Percentiles rank a stretch among this genome's conserved stretches.
Conservation (phyloP, 1,140 invertebrate genomes). For the Sarcophaga bullata region DNA sequence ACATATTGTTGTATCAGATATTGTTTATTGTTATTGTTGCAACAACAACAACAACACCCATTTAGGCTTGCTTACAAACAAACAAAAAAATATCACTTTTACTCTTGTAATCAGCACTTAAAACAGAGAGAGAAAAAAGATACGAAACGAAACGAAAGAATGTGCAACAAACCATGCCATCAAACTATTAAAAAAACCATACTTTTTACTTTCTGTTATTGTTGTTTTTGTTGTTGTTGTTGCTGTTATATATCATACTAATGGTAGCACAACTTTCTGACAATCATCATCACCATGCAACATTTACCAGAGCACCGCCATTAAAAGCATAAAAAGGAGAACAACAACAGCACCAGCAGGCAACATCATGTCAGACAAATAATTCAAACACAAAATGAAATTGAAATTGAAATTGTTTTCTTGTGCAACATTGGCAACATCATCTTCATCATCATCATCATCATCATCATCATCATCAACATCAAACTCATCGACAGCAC, state of each 20-base stretch:
- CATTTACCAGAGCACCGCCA: neutral
- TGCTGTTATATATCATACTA: neutral
- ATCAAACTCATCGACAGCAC: neutral
- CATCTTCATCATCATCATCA: no score
- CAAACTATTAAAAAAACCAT: neutral
- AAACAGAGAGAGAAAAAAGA: no score
- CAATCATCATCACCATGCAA: neutral
- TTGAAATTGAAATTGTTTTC: conserved; percentile 26
- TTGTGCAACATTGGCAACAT: conserved; percentile 18
- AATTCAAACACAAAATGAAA: conserved; percentile 11
- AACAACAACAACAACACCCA: no score
- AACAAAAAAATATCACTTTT: conserved; percentile 39
- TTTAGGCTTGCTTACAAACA: neutral
- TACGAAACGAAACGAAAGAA: neutral
- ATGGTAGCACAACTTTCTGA: conserved; percentile 4
- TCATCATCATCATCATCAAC: neutral
- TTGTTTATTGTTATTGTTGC: conserved; percentile 10
- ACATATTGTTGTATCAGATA: conserved; percentile 2
- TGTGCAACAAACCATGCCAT: conserved; percentile 32
- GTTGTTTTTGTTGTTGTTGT: no score
- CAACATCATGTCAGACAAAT: no score
- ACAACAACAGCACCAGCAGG: no score
- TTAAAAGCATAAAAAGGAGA: no score
- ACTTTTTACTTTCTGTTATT: conserved; percentile 10
- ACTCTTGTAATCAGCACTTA: conserved; percentile 31